Conservation (phyloP, 1,140 invertebrate genomes). For the Oncopodura yosiiana region DNA sequence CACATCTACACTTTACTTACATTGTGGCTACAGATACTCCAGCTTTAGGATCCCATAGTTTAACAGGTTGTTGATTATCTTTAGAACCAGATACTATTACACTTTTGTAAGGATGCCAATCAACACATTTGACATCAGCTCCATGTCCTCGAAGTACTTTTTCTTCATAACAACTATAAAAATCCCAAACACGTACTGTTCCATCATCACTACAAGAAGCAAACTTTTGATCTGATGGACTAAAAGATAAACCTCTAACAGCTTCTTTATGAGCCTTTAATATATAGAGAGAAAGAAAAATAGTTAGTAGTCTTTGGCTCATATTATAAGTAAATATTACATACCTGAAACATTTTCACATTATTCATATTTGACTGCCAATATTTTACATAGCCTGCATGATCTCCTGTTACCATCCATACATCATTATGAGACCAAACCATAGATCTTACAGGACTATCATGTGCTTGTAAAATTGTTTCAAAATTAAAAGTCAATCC, state of each 20-base stretch:
- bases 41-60: constrained; percentile 97
- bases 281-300: neutral
- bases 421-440: constrained; percentile 98
- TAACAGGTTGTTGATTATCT: constrained; percentile 99
- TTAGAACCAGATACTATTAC: constrained; percentile 96
- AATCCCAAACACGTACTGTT: constrained; percentile 97
- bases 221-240: constrained; percentile 96
- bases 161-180: constrained; percentile 93
- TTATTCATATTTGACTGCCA: constrained; percentile 99
- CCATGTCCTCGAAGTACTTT: constrained; percentile 93
- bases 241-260: constrained; percentile 91
- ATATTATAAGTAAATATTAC: neutral
- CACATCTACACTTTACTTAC: constrained; percentile 39
- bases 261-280: constrained; percentile 90
- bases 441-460: constrained; percentile 94
- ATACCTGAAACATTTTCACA: constrained; percentile 95
- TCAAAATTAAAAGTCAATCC: constrained; percentile 99
- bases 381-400: constrained; percentile 97
- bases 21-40: constrained; percentile 77
- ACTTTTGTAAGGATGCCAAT: constrained; percentile 98
- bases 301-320: neutral
- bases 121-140: constrained; percentile 97
- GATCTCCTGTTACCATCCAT: constrained; percentile 99
- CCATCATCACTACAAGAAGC: constrained; percentile 98
- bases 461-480: constrained; percentile 99